Evolutionary conservation across 2,113 vertebrate species (phyloP).

Genomic region (Mormoops blainvillei): DNA sequence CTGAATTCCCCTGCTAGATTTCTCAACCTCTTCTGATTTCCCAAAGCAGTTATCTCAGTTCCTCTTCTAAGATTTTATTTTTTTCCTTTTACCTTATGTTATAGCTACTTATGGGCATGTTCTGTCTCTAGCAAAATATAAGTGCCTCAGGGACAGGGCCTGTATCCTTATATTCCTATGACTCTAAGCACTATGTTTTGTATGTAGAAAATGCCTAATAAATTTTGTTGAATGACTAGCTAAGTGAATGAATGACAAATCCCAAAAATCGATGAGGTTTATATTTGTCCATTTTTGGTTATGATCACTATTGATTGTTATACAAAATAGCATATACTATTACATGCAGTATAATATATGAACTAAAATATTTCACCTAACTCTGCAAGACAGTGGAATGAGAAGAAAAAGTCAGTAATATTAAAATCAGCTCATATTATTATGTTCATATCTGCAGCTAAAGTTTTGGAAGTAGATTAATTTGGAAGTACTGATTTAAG

Average conservation of each 20-base stretch:
- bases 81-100: background rate
- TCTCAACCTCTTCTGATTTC: background rate
- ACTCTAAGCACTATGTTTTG: background rate
- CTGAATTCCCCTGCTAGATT: background rate
- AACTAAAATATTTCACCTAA: constrained; percentile 5
- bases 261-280: background rate
- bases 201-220: background rate
- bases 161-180: background rate
- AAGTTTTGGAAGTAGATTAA: constrained; percentile 16
- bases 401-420: constrained; percentile 10
- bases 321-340: background rate
- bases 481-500: background rate
- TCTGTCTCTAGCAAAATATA: background rate
- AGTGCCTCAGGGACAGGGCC: background rate
- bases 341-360: background rate
- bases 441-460: background rate
- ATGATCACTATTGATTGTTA: background rate
- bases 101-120: background rate
- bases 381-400: background rate
- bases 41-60: background rate
- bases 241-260: constrained; percentile 34
- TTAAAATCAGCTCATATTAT: background rate
- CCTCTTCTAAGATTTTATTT: background rate
- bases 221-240: background rate
- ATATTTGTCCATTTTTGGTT: background rate